phyloP scores from a whole-genome alignment of 2,888 invertebrate genomes.

The Agrotis exclamationis region DNA sequence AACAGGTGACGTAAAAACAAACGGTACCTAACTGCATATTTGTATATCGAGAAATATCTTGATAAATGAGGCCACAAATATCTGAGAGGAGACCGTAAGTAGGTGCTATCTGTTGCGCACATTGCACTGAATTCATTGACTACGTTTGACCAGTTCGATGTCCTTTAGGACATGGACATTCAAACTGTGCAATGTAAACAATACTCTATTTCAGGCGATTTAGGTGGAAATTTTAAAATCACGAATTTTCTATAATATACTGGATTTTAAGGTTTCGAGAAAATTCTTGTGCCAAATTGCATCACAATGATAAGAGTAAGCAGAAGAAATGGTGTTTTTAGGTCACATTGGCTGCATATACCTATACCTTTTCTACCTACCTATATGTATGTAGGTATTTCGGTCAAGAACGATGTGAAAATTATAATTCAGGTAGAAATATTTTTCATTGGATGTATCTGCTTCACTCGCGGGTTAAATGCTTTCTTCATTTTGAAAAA shows the following conservation, averaged over 20 bases:
- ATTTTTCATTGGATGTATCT: background rate
- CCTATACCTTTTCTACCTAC: background rate
- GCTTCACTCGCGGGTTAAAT: too few relatives aligned
- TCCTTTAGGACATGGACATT: constrained; percentile 11
- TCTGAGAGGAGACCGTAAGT: constrained; percentile 4
- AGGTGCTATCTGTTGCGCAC: background rate
- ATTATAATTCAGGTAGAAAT: background rate
- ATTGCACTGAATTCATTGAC: background rate
- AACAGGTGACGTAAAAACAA: background rate
- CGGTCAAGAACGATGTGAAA: constrained; percentile 25
- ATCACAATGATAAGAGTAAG: constrained; percentile 7
- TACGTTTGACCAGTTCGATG: constrained; percentile 14
- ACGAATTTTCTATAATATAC: background rate
- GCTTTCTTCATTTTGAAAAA: background rate
- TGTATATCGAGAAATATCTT: constrained; percentile 18
- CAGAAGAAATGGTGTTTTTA: constrained; percentile 38
- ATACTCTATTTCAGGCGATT: constrained; percentile 15
- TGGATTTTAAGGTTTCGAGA: background rate
- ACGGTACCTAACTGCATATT: background rate
- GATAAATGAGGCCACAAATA: constrained; percentile 33
- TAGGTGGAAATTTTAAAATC: constrained; percentile 8
- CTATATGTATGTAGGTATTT: background rate
- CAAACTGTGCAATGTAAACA: constrained; percentile 28
- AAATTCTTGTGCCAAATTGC: constrained; percentile 36
- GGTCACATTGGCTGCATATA: constrained; percentile 15